Evolutionary conservation across 2,113 vertebrate genomes (phyloP), one percentile per base, ranked within the genome.

Genomic region (Cephalopholis sonnerati): DNA sequence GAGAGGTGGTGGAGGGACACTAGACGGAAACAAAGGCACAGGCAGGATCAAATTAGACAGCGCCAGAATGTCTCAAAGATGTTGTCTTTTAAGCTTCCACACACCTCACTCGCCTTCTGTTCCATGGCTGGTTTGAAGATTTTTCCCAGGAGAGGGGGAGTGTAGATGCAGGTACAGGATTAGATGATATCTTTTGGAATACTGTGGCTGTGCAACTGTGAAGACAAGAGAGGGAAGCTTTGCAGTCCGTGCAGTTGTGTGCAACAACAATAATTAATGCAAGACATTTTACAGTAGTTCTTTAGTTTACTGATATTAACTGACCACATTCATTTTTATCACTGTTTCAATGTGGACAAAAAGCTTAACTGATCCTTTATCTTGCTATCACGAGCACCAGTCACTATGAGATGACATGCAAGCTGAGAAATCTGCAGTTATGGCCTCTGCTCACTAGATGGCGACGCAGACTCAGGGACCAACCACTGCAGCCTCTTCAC

Each of bases 1-100:
- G 96, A 41, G 96, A 96, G 24, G 94, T 93, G 57, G 89, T 88
- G 87, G 79, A 83, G 70, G 93, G 83, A 79, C 88, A 79, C 96
- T 97, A 36, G 3, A 55, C 24, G 64, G 25, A 32, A 6, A 36
- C 32, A 36, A 36, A 36, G 32, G 1, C 32, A 71, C 16, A 71
- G 0, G 7, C 9, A 62, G 39, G n/a, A 16, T 29, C 0, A 13
- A 5, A 39, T 89, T 27, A 87, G 53, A 84, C 39, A 2, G 2
- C 0, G 9, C 7, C 29, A 5, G 4, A 77, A 55, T 3, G 12
- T 54, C 11, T 66, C 1, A 50, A 44, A 57, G 18, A 15, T 29
- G 44, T 13, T 46, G 1, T 22, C 7, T 24, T 18, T 80, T 11
- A 22, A 22, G 5, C 24, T 41, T 68, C 67, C 29, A 88, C 81